Percentiles rank a stretch among this genome's conserved stretches.
Conservation (phyloP, 1,140 invertebrate species). For the Drosophila sturtevanti region DNA sequence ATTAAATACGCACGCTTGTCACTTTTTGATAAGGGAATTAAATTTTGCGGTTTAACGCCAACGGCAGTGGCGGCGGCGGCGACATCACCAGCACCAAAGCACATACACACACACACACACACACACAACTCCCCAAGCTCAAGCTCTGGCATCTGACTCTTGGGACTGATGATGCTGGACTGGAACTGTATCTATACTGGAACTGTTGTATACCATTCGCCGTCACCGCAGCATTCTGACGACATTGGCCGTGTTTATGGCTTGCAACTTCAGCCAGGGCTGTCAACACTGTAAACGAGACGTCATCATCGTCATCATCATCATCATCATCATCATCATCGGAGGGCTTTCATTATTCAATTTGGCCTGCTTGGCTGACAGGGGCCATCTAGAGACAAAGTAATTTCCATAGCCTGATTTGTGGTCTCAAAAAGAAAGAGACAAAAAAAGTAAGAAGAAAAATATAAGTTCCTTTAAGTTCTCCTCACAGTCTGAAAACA, state of each 20-base stretch:
- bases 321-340: conserved; percentile 13
- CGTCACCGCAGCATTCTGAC: conserved; percentile 18
- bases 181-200: neutral
- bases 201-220: neutral
- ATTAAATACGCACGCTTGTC: conserved; percentile 82
- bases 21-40: conserved; percentile 82
- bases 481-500: neutral
- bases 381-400: conserved; percentile 15
- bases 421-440: neutral
- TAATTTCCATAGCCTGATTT: conserved; percentile 34
- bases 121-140: conserved; percentile 16
- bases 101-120: neutral
- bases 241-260: conserved; percentile 69
- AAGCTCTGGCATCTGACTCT: conserved; percentile 6
- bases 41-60: conserved; percentile 82
- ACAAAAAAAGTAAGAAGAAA: conserved; percentile 33
- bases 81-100: conserved; percentile 4
- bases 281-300: conserved; percentile 74
- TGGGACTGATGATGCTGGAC: neutral
- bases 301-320: conserved; percentile 48
- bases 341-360: conserved; percentile 17
- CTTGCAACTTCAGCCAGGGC: conserved; percentile 49
- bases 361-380: conserved; percentile 31
- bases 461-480: neutral
- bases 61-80: conserved; percentile 25